A percentile compares a stretch with the other conserved stretches of the same genome.
Conservation (phyloP, 2,113 vertebrate species). For the Candoia aspera region DNA sequence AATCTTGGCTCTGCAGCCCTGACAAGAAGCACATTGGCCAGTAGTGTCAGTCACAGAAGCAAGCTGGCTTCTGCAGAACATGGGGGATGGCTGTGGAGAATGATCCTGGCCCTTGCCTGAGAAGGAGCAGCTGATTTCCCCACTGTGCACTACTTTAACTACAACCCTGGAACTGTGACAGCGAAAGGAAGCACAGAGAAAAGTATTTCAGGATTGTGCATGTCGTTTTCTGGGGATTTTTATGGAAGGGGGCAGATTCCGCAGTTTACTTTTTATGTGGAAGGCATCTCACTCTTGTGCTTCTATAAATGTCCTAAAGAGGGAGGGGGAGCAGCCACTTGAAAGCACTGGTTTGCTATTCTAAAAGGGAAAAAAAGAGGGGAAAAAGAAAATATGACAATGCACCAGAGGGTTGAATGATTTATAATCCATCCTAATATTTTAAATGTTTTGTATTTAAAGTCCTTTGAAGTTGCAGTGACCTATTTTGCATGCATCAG, state of each 20-base stretch:
- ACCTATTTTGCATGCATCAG: conserved; percentile 22
- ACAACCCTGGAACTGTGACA: background rate
- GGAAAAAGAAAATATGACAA: conserved; percentile 6
- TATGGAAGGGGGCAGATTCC: background rate
- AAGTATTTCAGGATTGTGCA: background rate
- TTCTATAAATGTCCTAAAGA: background rate
- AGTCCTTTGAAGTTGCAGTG: conserved; percentile 20
- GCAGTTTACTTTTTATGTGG: background rate
- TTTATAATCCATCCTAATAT: conserved; percentile 1
- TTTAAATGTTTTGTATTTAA: conserved; percentile 7
- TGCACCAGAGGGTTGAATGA: background rate
- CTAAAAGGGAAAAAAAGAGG: background rate
- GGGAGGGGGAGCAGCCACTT: background rate
- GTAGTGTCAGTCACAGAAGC: background rate
- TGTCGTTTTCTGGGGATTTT: background rate
- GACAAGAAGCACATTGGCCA: background rate
- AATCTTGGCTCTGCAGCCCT: background rate
- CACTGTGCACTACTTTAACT: background rate
- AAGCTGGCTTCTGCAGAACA: background rate
- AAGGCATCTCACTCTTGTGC: background rate
- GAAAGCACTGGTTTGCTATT: background rate
- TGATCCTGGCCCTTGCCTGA: background rate
- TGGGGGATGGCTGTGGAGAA: background rate
- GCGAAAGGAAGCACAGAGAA: background rate
- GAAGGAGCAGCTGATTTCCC: background rate